Evolutionary conservation across 2,113 vertebrate species (phyloP).

Genomic region (Chauna torquata): DNA sequence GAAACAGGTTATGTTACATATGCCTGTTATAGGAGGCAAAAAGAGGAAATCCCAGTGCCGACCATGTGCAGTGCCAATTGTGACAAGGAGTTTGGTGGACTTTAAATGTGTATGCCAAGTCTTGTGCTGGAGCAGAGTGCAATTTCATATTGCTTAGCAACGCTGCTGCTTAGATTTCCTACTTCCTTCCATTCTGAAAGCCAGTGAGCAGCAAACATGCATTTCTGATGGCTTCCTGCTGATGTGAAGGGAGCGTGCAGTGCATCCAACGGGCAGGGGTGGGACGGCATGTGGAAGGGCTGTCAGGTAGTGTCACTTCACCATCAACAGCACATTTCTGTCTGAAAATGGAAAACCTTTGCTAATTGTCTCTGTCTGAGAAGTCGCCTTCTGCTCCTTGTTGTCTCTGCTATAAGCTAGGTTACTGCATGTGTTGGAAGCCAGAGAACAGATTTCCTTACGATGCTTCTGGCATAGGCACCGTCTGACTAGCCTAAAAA

Average conservation of each 20-base stretch:
- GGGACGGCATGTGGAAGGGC: background rate
- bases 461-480: background rate
- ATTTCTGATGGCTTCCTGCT: background rate
- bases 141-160: background rate
- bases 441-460: background rate
- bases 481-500: background rate
- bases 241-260: background rate
- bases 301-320: background rate
- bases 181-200: background rate
- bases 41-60: background rate
- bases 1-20: background rate
- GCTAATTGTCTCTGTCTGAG: background rate
- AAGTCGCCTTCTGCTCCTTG: background rate
- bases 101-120: background rate
- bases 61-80: background rate
- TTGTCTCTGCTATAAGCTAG: background rate
- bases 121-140: background rate
- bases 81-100: background rate
- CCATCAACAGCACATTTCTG: background rate
- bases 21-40: background rate
- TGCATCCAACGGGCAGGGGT: background rate
- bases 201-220: background rate
- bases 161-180: background rate
- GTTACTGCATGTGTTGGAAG: background rate
- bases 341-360: background rate